Conservation (phyloP, 2,888 invertebrate genomes). For the Apodemia hepburni region DNA sequence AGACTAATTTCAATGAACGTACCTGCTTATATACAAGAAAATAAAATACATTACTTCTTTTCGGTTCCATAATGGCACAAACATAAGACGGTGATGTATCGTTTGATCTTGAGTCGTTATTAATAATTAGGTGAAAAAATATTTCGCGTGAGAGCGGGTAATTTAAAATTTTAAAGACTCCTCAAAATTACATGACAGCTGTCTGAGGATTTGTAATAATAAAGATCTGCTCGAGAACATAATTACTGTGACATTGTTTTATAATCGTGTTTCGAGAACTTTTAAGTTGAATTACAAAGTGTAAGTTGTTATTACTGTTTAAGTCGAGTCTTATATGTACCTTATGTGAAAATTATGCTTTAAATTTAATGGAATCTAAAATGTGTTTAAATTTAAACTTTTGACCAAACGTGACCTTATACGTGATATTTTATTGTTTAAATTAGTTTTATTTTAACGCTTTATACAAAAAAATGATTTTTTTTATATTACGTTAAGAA, state of each 20-base stretch:
- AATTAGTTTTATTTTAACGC: too few species aligned
- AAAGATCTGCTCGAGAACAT: slow-evolving; percentile 6
- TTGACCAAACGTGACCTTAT: too few species aligned
- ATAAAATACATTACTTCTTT: neutral
- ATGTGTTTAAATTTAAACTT: too few species aligned
- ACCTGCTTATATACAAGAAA: neutral
- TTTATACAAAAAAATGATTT: too few species aligned
- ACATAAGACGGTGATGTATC: slow-evolving; percentile 13
- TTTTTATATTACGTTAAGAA: too few species aligned
- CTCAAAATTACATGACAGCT: slow-evolving; percentile 14
- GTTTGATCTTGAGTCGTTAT: slow-evolving; percentile 14
- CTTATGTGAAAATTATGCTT: neutral
- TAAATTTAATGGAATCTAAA: neutral
- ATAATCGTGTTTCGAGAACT: slow-evolving; percentile 12
- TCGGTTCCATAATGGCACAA: neutral
- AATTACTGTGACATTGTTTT: slow-evolving; percentile 15
- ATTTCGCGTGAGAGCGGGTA: slow-evolving; percentile 12
- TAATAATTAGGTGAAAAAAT: slow-evolving; percentile 12
- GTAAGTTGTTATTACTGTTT: neutral
- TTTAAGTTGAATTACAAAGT: slow-evolving; percentile 5
- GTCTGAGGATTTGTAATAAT: slow-evolving; percentile 14
- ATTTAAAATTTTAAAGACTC: slow-evolving; percentile 12
- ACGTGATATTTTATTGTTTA: too few species aligned
- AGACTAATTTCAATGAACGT: too few species aligned
- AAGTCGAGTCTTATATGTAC: neutral